These are phyloP conservation scores for Aphrophora alni DNA, from an alignment of 2,888 invertebrate species.

Conservation along the genomic window DNA sequence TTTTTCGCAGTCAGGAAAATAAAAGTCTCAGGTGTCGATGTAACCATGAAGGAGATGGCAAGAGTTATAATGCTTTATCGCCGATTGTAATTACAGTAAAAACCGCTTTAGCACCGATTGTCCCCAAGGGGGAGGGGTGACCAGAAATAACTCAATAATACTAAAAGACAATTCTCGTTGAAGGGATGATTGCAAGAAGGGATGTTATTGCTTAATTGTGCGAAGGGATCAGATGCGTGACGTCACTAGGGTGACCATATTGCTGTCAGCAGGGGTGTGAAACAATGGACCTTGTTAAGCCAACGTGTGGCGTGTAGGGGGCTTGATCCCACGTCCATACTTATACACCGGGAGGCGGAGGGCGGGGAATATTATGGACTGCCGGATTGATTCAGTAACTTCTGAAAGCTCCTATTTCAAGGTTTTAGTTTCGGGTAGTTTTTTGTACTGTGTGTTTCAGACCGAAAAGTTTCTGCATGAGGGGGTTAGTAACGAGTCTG, in stretches of 20 bases:
- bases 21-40: too few species aligned
- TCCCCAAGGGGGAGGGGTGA: neutral
- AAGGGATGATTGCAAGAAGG: conserved; percentile 2
- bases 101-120: neutral
- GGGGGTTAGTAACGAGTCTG: neutral
- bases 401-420: neutral
- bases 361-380: neutral
- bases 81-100: too few species aligned
- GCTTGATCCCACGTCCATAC: neutral
- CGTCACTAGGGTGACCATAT: neutral
- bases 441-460: neutral
- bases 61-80: too few species aligned
- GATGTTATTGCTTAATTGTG: neutral
- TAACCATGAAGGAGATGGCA: too few species aligned
- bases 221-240: neutral
- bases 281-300: neutral
- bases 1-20: too few species aligned
- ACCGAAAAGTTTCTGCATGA: neutral
- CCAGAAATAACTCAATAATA: neutral
- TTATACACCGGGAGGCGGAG: neutral
- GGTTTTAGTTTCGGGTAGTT: neutral
- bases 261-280: conserved; percentile 9
- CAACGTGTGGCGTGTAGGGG: neutral
- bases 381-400: neutral
- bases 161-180: neutral